phyloP scores from a whole-genome alignment of 2,888 invertebrate species.

The Anthrax anthrax region DNA sequence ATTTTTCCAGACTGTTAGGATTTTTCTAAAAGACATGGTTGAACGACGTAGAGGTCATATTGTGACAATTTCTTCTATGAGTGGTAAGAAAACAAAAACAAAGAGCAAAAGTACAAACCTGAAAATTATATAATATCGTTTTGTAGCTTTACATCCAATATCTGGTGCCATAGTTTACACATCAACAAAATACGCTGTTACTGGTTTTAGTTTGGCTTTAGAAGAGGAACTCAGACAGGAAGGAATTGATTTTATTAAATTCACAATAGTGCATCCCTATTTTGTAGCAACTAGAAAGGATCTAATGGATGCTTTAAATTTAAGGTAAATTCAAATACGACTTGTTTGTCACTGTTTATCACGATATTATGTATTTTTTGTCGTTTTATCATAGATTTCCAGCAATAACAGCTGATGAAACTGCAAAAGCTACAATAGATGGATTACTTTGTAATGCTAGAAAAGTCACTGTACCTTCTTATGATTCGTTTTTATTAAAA shows the following conservation, averaged over 20 bases:
- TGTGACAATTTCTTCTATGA: neutral
- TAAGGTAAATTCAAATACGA: constrained; percentile 7
- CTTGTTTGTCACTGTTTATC: too few relatives aligned
- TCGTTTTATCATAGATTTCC: too few relatives aligned
- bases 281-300: constrained; percentile 32
- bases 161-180: constrained; percentile 21
- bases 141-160: constrained; percentile 11
- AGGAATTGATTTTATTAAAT: constrained; percentile 27
- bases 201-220: constrained; percentile 33
- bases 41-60: constrained; percentile 19
- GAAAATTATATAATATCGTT: too few relatives aligned
- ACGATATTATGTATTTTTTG: too few relatives aligned
- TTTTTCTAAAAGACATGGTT: constrained; percentile 35
- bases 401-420: constrained; percentile 11
- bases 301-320: constrained; percentile 23
- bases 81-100: neutral
- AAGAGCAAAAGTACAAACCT: too few relatives aligned
- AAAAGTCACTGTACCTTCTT: constrained; percentile 11
- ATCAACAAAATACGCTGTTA: constrained; percentile 35
- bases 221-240: constrained; percentile 31
- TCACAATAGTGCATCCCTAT: constrained; percentile 33
- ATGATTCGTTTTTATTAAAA: constrained; percentile 2
- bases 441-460: constrained; percentile 12
- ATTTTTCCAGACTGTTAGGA: constrained; percentile 28
- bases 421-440: constrained; percentile 12